Evolutionary conservation across 1,140 invertebrate species (phyloP), one percentile per base, ranked within the genome.

Genomic region (Brachionus manjavacas): DNA sequence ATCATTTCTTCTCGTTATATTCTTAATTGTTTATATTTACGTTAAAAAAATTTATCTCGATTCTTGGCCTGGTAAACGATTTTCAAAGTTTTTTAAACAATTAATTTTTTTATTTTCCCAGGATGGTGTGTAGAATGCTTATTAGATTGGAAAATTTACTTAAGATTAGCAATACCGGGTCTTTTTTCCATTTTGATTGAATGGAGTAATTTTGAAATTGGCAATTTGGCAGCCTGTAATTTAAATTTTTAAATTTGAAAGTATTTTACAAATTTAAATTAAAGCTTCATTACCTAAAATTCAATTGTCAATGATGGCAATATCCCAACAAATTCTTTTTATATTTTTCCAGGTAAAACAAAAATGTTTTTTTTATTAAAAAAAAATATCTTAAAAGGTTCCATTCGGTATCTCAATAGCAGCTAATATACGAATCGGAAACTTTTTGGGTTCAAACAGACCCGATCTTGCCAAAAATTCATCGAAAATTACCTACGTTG

Each of bases 141-240:
- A 3, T 60, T 55, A 16, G 74, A 80, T 12, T 84, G 84, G 84
- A 66, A 16, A 43, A 16, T 43, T 35, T 84, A 66, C 31, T 20
- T 84, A 12, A 79, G 23, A 70, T 25, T 84, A 20, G 72, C 84
- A 11, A 72, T 84, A 28, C 84, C 84, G 14, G 84, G 84, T 28
- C 20, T 84, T 23, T 84, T 84, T 60, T 70, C 43, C 0, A 74
- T 84, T 16, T 55, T 68, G 16, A 70, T 68, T 4, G 81, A 70
- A 70, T 84, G 81, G 81, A 52, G 64, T 35, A 70, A 84, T 39
- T 70, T 84, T 23, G 81, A 84, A 84, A 35, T 84, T 35, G 60
- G 81, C 43, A 72, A 31, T 16, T 70, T 84, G 35, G 66, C 66
- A 20, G 25, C 81, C 20, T 68, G 81, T 81, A 81, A 81, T 43